Percentiles rank a stretch among this genome's conserved stretches.
phyloP scores from a whole-genome alignment of 37 sponge, comb jelly and placozoan species.

The Petrosia ficiformis region DNA sequence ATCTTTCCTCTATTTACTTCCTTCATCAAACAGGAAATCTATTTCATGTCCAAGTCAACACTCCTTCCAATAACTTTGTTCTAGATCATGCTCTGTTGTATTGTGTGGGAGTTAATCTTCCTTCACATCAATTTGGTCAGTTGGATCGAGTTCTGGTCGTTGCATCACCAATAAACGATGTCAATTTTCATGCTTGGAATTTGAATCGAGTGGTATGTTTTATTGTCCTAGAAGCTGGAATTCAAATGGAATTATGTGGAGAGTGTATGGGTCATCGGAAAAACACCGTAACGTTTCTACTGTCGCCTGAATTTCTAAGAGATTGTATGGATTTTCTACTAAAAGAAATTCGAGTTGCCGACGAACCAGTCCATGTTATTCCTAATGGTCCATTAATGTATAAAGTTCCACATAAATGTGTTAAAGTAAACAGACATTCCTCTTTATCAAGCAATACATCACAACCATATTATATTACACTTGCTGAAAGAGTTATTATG shows the following conservation, averaged over 20 bases:
- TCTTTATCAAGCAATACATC: neutral
- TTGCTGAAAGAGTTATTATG: neutral
- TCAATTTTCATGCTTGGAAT: slow-evolving; percentile 63
- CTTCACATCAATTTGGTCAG: slow-evolving; percentile 47
- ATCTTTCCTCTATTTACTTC: too few relatives aligned
- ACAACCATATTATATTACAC: neutral
- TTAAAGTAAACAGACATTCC: too few relatives aligned
- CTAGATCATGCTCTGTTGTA: slow-evolving; percentile 53
- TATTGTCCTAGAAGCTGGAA: slow-evolving; percentile 39
- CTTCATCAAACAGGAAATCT: too few relatives aligned
- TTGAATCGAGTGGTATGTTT: slow-evolving; percentile 41
- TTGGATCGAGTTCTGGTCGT: slow-evolving; percentile 53
- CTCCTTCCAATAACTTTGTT: neutral
- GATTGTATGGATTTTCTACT: slow-evolving; percentile 50
- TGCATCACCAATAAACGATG: slow-evolving; percentile 57
- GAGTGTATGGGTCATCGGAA: slow-evolving; percentile 10
- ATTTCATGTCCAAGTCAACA: too few relatives aligned
- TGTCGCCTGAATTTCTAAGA: slow-evolving; percentile 13
- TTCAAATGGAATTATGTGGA: slow-evolving; percentile 56
- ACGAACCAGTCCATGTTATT: neutral
- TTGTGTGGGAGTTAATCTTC: slow-evolving; percentile 49
- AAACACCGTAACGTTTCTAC: slow-evolving; percentile 32
- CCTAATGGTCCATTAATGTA: slow-evolving; percentile 30
- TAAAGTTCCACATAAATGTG: slow-evolving; percentile 4
- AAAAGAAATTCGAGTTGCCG: slow-evolving; percentile 20